Evolutionary conservation across 2,888 invertebrate species (phyloP), one percentile per base, ranked within the genome.

Genomic region (Hydraecia micacea): DNA sequence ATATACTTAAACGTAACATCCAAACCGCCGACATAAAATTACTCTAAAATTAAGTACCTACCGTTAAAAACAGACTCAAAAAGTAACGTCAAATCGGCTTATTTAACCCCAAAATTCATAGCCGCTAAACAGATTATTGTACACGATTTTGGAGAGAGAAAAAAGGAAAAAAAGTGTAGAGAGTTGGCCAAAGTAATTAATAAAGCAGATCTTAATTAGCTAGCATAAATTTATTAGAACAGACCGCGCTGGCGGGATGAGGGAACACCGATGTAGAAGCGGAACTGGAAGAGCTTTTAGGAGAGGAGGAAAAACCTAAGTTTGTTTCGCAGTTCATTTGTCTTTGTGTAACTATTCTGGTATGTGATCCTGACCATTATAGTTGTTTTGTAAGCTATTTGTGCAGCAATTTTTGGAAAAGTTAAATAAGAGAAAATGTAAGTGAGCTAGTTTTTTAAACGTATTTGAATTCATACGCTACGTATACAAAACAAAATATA

Each of bases 161-260:
- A 84, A 84, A 82, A 84, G 3, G 80, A 79, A 81, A 82, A 84
- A 87, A 87, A 87, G 87, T 85, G 87, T 80, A 79, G 86, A 86
- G 88, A 88, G 89, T 87, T 87, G 79, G 79, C 77, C 80, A 89
- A 92, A 91, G 90, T 94, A 93, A 95, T 95, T 95, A 95, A 95
- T 94, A 94, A 95, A 93, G 91, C 93, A 92, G 91, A 87, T 95
- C 92, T 94, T 94, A 95, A 95, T 95, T 95, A 93, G 91, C 82
- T 73, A 68, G 81, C 89, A 91, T 92, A 91, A 95, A 94, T 94
- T 94, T 90, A 92, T 93, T 91, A 86, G 89, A 91, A 90, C 91
- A 89, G 89, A 91, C 92, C 90, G 85, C 84, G 83, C 76, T 79
- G 79, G 74, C 62, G 70, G 73, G 79, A 84, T 70, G 78, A 85